These are phyloP conservation scores for Thermophis baileyi DNA, from an alignment of 2,113 vertebrate species.

Conservation along the genomic window DNA sequence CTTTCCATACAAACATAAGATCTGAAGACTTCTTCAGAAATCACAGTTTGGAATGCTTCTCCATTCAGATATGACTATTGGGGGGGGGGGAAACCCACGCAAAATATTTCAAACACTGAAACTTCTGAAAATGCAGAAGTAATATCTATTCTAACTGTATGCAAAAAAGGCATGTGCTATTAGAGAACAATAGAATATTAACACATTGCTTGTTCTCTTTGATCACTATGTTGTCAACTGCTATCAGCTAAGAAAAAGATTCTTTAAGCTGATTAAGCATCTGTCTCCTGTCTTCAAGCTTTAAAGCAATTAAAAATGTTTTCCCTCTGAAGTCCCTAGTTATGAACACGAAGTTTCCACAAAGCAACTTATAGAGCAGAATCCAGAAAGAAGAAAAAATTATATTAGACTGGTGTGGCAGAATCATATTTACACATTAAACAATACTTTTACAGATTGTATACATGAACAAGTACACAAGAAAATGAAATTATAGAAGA, in stretches of 20 bases:
- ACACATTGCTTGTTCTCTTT: background rate
- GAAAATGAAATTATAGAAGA: background rate
- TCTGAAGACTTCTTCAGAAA: background rate
- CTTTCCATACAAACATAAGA: background rate
- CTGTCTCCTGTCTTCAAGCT: background rate
- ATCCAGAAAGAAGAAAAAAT: background rate
- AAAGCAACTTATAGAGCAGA: background rate
- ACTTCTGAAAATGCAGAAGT: background rate
- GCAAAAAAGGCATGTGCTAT: background rate
- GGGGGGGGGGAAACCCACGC: background rate
- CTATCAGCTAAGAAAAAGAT: background rate
- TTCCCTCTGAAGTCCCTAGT: background rate
- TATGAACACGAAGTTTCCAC: background rate
- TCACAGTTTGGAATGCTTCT: background rate
- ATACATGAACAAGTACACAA: background rate
- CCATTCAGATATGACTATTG: background rate
- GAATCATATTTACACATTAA: background rate
- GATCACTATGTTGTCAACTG: background rate
- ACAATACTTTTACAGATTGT: background rate
- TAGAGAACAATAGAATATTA: background rate
- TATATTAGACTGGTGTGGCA: background rate
- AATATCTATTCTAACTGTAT: background rate
- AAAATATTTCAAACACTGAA: background rate
- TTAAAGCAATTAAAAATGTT: background rate
- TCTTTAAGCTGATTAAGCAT: background rate